Evolutionary conservation across 2,797 vertebrate genomes (phyloP).

Genomic region (Hoplostethus mediterraneus): DNA sequence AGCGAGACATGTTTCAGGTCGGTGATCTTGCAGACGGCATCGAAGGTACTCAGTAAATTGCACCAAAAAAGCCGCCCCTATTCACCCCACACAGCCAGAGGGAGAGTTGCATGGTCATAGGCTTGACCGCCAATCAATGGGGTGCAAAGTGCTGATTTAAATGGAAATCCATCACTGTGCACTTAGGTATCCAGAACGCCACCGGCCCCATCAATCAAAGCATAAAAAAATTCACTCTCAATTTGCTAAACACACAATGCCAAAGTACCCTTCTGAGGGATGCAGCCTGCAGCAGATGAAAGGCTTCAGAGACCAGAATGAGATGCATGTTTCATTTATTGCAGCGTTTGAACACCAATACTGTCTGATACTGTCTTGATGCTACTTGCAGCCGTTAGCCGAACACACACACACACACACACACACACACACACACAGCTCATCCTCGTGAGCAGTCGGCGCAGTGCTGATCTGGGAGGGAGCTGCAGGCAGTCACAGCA

Average conservation of each 20-base stretch:
- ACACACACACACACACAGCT: constrained; percentile 1
- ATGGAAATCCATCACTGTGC: constrained; percentile 58
- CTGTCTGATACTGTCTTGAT: constrained; percentile 49
- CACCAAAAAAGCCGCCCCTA: background rate
- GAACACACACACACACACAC: background rate
- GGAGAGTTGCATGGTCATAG: constrained; percentile 10
- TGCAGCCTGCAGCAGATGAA: constrained; percentile 49
- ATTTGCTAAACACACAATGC: constrained; percentile 65
- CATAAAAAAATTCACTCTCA: constrained; percentile 55
- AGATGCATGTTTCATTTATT: constrained; percentile 64
- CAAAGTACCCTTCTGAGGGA: constrained; percentile 32
- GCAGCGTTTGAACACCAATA: constrained; percentile 26
- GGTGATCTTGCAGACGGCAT: background rate
- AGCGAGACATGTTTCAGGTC: constrained; percentile 1
- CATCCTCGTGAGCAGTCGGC: constrained; percentile 9
- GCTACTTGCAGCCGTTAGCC: constrained; percentile 59
- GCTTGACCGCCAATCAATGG: constrained; percentile 49
- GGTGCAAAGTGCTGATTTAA: constrained; percentile 52
- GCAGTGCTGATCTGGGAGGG: constrained; percentile 18
- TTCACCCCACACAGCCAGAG: constrained; percentile 13
- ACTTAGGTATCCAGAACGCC: constrained; percentile 46
- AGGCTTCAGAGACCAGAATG: constrained; percentile 54
- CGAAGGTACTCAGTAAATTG: background rate
- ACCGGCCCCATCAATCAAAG: constrained; percentile 61
- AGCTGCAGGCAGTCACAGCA: constrained; percentile 42